phyloP scores from a whole-genome alignment of 2,113 vertebrate genomes.

The Probosciger aterrimus region DNA sequence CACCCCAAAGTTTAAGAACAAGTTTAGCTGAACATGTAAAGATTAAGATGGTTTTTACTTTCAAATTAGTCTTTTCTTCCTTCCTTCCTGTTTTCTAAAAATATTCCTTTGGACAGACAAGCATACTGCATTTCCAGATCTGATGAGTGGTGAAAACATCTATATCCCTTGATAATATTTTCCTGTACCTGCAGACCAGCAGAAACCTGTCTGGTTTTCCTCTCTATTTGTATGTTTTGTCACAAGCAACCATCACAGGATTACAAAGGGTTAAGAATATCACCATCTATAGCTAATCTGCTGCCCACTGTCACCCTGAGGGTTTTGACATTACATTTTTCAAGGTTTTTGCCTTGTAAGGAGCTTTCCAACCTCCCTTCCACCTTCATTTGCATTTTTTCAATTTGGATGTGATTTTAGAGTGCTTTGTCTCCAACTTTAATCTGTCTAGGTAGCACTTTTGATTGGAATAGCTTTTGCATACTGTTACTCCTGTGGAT shows the following conservation, averaged over 20 bases:
- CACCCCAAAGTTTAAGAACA: neutral
- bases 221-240: neutral
- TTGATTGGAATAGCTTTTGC: neutral
- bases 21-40: neutral
- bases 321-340: neutral
- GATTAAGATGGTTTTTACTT: neutral
- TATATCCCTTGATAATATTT: neutral
- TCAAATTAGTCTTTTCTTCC: neutral
- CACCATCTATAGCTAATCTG: neutral
- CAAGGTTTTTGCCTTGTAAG: neutral
- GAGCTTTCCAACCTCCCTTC: neutral
- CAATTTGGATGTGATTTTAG: neutral
- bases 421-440: neutral
- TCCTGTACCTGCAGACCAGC: neutral
- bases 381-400: neutral
- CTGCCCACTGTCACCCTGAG: neutral
- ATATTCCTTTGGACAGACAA: neutral
- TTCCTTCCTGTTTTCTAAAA: neutral
- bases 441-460: neutral
- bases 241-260: neutral
- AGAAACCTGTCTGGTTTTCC: neutral
- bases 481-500: neutral
- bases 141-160: neutral
- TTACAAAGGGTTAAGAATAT: neutral
- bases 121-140: neutral